phyloP scores from a whole-genome alignment of 2,888 invertebrate genomes.

The Metacarcinus magister region DNA sequence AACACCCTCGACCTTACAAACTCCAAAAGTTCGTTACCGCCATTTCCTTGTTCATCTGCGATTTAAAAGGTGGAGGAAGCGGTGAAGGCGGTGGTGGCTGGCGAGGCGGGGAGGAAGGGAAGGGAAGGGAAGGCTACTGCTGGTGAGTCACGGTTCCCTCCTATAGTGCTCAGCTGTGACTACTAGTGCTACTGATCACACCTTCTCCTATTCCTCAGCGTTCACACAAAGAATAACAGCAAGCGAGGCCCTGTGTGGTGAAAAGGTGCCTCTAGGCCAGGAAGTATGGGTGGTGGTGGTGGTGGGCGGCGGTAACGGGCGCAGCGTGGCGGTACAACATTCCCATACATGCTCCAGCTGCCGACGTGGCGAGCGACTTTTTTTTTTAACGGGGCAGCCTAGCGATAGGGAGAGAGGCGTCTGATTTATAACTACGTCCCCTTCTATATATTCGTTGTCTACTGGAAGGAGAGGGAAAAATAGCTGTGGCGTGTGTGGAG shows the following conservation, averaged over 20 bases:
- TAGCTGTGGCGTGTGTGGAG: not conserved
- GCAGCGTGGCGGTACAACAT: not conserved
- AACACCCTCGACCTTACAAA: slow-evolving; percentile 10
- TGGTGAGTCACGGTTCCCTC: slow-evolving; percentile 61
- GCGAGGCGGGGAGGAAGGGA: not conserved
- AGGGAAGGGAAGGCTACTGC: not conserved
- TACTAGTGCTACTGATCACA: not conserved
- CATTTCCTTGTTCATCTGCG: slow-evolving; percentile 75
- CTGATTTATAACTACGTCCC: not conserved
- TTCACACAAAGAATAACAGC: not conserved
- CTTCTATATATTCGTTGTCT: not conserved
- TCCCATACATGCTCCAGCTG: not conserved
- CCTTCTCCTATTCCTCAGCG: not conserved
- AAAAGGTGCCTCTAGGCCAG: not conserved
- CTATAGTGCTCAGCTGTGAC: not conserved
- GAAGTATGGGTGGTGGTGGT: slow-evolving; percentile 34
- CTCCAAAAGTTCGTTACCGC: slow-evolving; percentile 73
- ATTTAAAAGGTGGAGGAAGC: slow-evolving; percentile 74
- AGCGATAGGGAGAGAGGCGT: not conserved
- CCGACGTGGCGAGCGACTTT: not conserved
- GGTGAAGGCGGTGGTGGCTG: slow-evolving; percentile 47
- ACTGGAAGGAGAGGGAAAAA: slow-evolving; percentile 7
- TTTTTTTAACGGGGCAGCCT: not conserved
- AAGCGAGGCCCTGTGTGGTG: not conserved
- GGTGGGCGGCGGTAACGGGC: not conserved